phyloP scores from a whole-genome alignment of 2,888 invertebrate species.

The Adela reaumurella region DNA sequence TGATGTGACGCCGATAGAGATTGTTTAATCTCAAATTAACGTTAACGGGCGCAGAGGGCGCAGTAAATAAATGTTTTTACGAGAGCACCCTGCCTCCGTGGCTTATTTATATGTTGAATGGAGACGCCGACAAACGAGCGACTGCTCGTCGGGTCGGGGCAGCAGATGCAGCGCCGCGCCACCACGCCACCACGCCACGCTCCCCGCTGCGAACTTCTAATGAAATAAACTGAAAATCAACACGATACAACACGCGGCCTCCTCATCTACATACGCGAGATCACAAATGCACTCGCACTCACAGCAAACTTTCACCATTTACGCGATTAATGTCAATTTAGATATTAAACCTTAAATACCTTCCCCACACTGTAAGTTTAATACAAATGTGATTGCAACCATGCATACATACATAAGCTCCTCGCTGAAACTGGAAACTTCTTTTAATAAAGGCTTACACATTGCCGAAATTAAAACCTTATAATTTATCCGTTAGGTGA shows the following conservation, averaged over 20 bases:
- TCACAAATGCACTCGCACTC: slow-evolving; percentile 2
- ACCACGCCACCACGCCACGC: too few species aligned
- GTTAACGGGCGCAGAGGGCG: neutral
- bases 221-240: slow-evolving; percentile 60
- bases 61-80: neutral
- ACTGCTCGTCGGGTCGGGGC: neutral
- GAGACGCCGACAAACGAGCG: neutral
- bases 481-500: too few species aligned
- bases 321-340: too few species aligned
- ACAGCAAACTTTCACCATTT: neutral
- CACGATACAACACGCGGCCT: slow-evolving; percentile 27
- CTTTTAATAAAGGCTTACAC: too few species aligned
- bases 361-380: too few species aligned
- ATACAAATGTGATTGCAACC: too few species aligned
- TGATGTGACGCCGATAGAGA: slow-evolving; percentile 53
- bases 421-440: too few species aligned
- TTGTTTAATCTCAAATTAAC: neutral
- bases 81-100: neutral
- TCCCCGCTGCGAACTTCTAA: slow-evolving; percentile 51
- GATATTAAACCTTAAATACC: too few species aligned
- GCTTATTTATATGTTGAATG: neutral
- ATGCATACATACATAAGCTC: too few species aligned
- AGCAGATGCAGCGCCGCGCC: slow-evolving; percentile 14
- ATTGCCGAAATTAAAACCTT: too few species aligned
- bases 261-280: slow-evolving; percentile 9